phyloP scores from a whole-genome alignment of 2,113 vertebrate genomes.

The Baryphthengus martii region DNA sequence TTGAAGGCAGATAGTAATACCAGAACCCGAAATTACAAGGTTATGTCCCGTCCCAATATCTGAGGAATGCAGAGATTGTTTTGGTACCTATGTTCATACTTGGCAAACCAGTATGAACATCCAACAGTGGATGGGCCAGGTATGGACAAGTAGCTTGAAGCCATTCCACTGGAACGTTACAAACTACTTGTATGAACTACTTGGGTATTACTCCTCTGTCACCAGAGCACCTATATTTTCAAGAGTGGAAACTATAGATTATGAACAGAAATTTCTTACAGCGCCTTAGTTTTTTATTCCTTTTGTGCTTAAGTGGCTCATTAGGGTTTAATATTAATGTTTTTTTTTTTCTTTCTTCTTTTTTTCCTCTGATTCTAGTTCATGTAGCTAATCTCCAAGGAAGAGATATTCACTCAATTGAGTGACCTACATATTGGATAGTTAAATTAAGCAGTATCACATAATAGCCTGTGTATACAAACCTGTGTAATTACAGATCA shows the following conservation, averaged over 20 bases:
- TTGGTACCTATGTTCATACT: neutral
- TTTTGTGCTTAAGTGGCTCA: neutral
- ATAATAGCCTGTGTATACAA: neutral
- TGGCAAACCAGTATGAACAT: neutral
- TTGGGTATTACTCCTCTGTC: neutral
- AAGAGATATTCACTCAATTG: neutral
- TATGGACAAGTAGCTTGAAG: neutral
- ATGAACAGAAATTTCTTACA: neutral
- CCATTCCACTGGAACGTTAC: neutral
- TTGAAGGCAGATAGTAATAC: neutral
- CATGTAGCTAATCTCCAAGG: neutral
- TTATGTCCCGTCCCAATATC: neutral
- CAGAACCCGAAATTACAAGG: neutral
- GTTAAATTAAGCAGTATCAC: neutral
- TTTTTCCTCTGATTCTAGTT: neutral
- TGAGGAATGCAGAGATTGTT: accelerated
- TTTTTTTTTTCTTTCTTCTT: neutral
- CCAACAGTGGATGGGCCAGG: neutral
- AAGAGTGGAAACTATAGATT: neutral
- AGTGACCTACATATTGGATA: neutral
- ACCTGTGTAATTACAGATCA: neutral
- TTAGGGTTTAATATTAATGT: neutral
- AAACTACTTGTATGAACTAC: neutral
- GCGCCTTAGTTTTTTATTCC: neutral
- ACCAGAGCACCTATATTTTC: neutral